Percentiles rank a stretch among this genome's conserved stretches.
Evolutionary conservation across 2,888 invertebrate species (phyloP).

Genomic region (Cosmia pyralina): DNA sequence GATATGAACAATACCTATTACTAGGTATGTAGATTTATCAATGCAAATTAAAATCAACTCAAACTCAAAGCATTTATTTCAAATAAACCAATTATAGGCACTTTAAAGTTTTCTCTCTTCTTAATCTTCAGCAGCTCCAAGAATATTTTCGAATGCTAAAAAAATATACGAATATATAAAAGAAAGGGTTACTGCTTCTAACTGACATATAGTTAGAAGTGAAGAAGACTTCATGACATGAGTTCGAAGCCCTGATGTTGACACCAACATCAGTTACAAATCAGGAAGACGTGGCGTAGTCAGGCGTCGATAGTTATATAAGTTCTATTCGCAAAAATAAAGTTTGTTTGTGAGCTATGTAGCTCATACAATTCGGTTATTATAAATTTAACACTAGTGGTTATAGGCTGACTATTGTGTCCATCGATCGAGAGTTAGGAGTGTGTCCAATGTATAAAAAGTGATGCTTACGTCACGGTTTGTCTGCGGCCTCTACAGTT

Average conservation of each 20-base stretch:
- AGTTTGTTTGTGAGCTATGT: constrained; percentile 21
- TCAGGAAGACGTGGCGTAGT: constrained; percentile 13
- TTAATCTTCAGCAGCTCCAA: too few species aligned
- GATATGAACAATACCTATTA: not conserved
- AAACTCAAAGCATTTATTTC: too few species aligned
- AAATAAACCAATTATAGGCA: too few species aligned
- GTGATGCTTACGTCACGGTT: constrained; percentile 64
- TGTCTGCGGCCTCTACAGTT: constrained; percentile 63
- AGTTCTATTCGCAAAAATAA: constrained; percentile 11
- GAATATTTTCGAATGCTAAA: too few species aligned
- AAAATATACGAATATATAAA: too few species aligned
- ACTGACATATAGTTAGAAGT: not conserved
- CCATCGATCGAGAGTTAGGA: constrained; percentile 35
- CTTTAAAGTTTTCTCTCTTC: too few species aligned
- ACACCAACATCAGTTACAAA: constrained; percentile 9
- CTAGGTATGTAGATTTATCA: not conserved
- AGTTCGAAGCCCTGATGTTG: not conserved
- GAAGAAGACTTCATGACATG: not conserved
- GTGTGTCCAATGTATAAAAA: constrained; percentile 59
- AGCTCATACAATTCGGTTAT: constrained; percentile 33
- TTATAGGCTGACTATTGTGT: constrained; percentile 30
- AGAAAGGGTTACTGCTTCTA: not conserved
- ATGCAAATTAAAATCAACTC: not conserved
- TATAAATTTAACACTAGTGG: constrained; percentile 30
- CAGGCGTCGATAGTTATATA: constrained; percentile 17